phyloP scores from a whole-genome alignment of 2,113 vertebrate species.

The Patagioenas fasciata region DNA sequence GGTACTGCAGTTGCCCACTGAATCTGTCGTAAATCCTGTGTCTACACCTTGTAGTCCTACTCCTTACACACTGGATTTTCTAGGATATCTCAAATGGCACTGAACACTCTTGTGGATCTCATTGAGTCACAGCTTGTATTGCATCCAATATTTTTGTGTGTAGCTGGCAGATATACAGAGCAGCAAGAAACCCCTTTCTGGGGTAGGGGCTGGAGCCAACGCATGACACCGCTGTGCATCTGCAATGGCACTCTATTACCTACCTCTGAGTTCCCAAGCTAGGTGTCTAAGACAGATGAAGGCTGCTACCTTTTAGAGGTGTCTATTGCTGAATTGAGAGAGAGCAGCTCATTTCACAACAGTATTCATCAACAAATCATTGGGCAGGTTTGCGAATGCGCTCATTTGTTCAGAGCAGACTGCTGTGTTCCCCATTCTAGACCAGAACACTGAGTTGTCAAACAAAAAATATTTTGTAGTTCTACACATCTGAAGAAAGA shows the following conservation, averaged over 20 bases:
- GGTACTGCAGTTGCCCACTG: background rate
- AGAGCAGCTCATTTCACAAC: background rate
- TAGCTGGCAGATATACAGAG: background rate
- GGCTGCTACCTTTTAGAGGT: background rate
- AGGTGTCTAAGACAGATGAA: background rate
- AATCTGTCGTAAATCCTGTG: background rate
- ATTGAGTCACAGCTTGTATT: background rate
- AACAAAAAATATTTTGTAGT: background rate
- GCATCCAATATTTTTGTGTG: background rate
- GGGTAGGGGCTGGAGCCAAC: background rate
- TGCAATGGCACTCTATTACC: accelerated
- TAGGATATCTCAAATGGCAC: background rate
- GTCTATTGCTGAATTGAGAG: background rate
- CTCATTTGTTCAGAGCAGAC: background rate
- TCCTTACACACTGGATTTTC: background rate
- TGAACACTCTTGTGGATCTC: background rate
- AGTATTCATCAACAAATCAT: background rate
- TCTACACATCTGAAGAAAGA: background rate
- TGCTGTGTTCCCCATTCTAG: background rate
- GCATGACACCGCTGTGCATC: accelerated
- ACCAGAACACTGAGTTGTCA: background rate
- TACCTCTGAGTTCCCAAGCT: background rate
- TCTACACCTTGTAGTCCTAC: background rate
- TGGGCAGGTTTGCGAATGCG: background rate
- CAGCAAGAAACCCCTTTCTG: background rate